phyloP scores from a whole-genome alignment of 2,888 invertebrate species.

The Tipula helvola region DNA sequence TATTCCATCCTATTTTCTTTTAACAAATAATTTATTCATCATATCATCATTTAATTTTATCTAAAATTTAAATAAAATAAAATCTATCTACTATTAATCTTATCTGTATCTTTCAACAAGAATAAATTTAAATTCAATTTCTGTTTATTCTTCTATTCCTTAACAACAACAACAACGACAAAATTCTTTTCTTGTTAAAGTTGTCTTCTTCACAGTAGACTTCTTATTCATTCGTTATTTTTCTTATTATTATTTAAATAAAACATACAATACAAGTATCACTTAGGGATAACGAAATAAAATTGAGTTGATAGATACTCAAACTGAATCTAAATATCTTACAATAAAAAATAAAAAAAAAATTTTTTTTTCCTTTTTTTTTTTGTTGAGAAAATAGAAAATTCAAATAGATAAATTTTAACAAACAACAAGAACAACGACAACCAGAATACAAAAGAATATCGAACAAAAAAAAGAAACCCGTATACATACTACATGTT shows the following conservation, averaged over 20 bases:
- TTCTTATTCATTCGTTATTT: constrained; percentile 4
- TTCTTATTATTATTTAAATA: not conserved
- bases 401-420: not conserved
- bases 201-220: not conserved
- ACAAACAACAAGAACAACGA: not conserved
- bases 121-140: constrained; percentile 4
- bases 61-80: not conserved
- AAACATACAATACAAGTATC: constrained; percentile 4
- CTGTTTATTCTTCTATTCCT: not conserved
- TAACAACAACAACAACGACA: not conserved
- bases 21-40: not conserved
- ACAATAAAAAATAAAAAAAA: not conserved
- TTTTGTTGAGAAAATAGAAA: not conserved
- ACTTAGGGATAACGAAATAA: constrained; percentile 4
- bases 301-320: constrained; percentile 4
- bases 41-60: constrained; percentile 4
- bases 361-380: no score
- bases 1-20: not conserved
- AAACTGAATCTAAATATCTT: not conserved
- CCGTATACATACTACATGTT: not conserved
- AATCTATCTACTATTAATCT: not conserved
- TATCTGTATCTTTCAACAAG: not conserved
- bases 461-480: not conserved
- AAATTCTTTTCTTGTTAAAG: not conserved
- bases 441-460: not conserved